Percentiles rank a stretch among this genome's conserved stretches.
Conservation (phyloP, 1,140 invertebrate species). For the Catajapyx aquilonaris region DNA sequence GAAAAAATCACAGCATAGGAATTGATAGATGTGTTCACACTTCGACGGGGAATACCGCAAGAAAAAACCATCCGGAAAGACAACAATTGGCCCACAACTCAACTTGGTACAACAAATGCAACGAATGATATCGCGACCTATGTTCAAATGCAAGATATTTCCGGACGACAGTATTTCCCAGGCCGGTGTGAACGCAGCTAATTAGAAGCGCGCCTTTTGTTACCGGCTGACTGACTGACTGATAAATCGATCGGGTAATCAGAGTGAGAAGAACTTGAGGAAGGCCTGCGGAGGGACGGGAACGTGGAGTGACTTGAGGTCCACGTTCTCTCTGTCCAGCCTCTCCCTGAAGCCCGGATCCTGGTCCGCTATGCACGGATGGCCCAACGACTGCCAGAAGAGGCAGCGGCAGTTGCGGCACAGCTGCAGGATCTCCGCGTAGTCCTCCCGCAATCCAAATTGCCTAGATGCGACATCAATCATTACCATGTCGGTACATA, state of each 20-base stretch:
- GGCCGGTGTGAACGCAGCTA: too few relatives aligned
- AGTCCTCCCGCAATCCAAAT: slow-evolving; percentile 79
- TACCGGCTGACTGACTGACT: not conserved
- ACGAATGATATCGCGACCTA: too few relatives aligned
- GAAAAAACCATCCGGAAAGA: too few relatives aligned
- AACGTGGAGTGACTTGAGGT: slow-evolving; percentile 47
- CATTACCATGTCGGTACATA: too few relatives aligned
- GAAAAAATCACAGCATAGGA: too few relatives aligned
- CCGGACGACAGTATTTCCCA: too few relatives aligned
- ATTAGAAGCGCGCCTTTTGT: too few relatives aligned
- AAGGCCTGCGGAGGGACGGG: slow-evolving; percentile 72
- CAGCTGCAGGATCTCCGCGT: slow-evolving; percentile 81
- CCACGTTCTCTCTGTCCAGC: slow-evolving; percentile 38
- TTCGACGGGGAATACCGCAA: too few relatives aligned
- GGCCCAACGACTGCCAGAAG: slow-evolving; percentile 84
- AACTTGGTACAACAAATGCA: too few relatives aligned
- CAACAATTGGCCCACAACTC: too few relatives aligned
- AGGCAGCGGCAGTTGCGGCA: slow-evolving; percentile 89
- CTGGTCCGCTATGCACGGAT: slow-evolving; percentile 70
- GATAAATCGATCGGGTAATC: slow-evolving; percentile 15
- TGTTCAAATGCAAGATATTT: too few relatives aligned
- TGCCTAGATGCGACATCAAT: slow-evolving; percentile 35
- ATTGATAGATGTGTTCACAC: too few relatives aligned
- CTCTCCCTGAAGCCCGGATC: slow-evolving; percentile 57
- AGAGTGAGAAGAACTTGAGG: slow-evolving; percentile 76